Evolutionary conservation across 2,797 vertebrate genomes (phyloP).

Genomic region (Salmo trutta): DNA sequence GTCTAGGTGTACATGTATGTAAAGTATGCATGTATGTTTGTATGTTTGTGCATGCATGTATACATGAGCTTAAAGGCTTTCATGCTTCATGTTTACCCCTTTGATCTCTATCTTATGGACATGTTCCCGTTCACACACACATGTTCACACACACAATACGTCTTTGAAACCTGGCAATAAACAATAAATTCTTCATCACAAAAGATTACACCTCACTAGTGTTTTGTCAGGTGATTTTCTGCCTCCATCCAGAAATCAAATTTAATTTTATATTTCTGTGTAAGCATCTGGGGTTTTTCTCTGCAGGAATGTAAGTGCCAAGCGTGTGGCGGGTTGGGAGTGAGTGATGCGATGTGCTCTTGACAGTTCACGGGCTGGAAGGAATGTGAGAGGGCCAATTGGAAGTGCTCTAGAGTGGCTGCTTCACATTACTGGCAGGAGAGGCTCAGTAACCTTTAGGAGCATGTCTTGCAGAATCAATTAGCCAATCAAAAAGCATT

Average conservation of each 20-base stretch:
- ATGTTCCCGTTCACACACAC: slow-evolving; percentile 14
- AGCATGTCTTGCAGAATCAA: slow-evolving; percentile 67
- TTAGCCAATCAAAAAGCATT: slow-evolving; percentile 69
- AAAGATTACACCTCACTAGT: neutral
- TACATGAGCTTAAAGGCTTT: neutral
- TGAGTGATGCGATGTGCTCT: slow-evolving; percentile 63
- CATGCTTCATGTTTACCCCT: neutral
- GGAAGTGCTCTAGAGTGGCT: slow-evolving; percentile 66
- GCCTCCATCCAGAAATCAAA: slow-evolving; percentile 43
- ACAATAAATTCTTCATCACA: slow-evolving; percentile 30
- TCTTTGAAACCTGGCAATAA: slow-evolving; percentile 19
- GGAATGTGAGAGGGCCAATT: slow-evolving; percentile 68
- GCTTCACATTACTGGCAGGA: slow-evolving; percentile 73
- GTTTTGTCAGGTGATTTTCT: slow-evolving; percentile 31
- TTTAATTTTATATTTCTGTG: slow-evolving; percentile 39
- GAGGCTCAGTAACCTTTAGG: slow-evolving; percentile 73
- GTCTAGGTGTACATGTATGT: slow-evolving; percentile 6
- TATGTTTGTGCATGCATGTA: slow-evolving; percentile 1
- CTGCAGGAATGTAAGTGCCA: slow-evolving; percentile 61
- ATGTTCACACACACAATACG: neutral
- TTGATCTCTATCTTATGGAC: slow-evolving; percentile 10
- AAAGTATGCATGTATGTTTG: neutral
- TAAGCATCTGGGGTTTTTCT: slow-evolving; percentile 44
- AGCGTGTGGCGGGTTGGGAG: slow-evolving; percentile 51
- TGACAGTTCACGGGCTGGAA: slow-evolving; percentile 42